These are phyloP conservation scores for Podarcis muralis DNA, from an alignment of 2,113 vertebrate species.

Conservation along the genomic window DNA sequence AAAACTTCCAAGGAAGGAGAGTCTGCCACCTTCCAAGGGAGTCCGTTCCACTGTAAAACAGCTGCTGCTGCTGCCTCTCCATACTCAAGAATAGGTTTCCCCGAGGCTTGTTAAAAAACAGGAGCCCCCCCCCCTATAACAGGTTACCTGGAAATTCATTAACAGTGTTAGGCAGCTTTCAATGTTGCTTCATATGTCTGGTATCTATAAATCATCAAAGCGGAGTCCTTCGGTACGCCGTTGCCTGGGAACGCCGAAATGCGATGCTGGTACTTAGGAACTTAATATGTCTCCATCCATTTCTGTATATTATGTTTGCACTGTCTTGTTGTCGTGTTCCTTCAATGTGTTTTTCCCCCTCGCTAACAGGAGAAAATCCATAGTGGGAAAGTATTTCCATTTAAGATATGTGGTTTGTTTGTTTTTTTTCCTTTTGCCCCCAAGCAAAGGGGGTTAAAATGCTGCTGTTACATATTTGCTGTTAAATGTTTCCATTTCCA, in stretches of 20 bases:
- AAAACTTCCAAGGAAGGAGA: too few species aligned
- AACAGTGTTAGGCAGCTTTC: background rate
- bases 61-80: too few species aligned
- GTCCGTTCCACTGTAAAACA: background rate
- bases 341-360: background rate
- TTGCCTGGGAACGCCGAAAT: background rate
- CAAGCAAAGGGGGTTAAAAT: too few species aligned
- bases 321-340: background rate
- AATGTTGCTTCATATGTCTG: background rate
- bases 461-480: background rate
- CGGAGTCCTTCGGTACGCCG: background rate
- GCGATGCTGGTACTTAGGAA: background rate
- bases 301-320: conserved; percentile 6
- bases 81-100: background rate
- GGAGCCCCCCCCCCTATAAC: too few species aligned
- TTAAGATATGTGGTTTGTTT: background rate
- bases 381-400: background rate
- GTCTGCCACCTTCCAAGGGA: too few species aligned
- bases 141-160: background rate
- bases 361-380: background rate
- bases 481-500: background rate
- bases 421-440: background rate
- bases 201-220: background rate
- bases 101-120: background rate
- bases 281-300: background rate